Percentiles rank a stretch among this genome's conserved stretches.
These are phyloP conservation scores for Trichopoda pennipes DNA, from an alignment of 2,888 invertebrate species.

Conservation along the genomic window DNA sequence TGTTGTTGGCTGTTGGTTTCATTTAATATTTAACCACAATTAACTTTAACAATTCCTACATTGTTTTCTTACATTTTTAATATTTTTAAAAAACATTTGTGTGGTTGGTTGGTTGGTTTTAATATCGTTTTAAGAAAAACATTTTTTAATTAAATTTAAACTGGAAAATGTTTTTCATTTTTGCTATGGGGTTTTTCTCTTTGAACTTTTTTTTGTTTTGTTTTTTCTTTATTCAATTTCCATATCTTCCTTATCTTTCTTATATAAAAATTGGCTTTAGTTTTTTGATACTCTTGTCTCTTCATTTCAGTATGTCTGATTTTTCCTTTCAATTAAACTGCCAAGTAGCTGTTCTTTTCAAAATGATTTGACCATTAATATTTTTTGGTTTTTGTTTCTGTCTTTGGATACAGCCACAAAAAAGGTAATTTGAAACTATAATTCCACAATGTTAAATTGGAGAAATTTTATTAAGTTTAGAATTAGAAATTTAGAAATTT, in stretches of 20 bases:
- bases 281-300: neutral
- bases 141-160: slow-evolving; percentile 41
- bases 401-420: slow-evolving; percentile 54
- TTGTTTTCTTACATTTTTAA: neutral
- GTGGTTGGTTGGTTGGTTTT: slow-evolving; percentile 2
- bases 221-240: neutral
- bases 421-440: slow-evolving; percentile 41
- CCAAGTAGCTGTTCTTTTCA: slow-evolving; percentile 53
- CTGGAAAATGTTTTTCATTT: neutral
- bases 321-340: slow-evolving; percentile 41
- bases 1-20: slow-evolving; percentile 26
- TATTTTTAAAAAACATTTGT: neutral
- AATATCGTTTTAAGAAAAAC: neutral
- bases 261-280: slow-evolving; percentile 27
- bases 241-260: slow-evolving; percentile 11
- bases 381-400: slow-evolving; percentile 36
- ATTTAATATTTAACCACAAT: slow-evolving; percentile 63
- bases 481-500: neutral
- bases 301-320: slow-evolving; percentile 1
- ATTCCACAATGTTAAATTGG: too few relatives aligned
- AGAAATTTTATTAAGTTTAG: neutral
- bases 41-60: slow-evolving; percentile 51
- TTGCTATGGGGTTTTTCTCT: neutral
- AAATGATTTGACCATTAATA: slow-evolving; percentile 54
- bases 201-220: neutral